Evolutionary conservation across 92 coral and sea anemone genomes (phyloP).

Genomic region (Pocillopora meandrina): DNA sequence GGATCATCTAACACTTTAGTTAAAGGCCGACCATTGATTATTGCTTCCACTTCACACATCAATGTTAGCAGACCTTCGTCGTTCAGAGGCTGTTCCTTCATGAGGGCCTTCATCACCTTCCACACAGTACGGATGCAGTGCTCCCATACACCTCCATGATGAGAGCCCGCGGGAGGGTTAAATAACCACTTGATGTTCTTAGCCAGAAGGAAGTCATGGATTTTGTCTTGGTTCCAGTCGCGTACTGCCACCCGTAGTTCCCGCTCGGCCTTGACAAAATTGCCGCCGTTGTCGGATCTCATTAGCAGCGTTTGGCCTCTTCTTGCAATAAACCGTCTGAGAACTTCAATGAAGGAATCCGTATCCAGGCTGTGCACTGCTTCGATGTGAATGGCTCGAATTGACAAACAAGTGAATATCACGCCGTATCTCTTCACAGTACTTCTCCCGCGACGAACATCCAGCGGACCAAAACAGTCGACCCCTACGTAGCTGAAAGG

Average conservation of each 20-base stretch:
- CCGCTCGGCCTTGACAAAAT: conserved; percentile 45
- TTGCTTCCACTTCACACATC: conserved; percentile 64
- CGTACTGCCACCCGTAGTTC: conserved; percentile 51
- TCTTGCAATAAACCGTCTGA: conserved; percentile 48
- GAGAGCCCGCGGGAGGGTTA: conserved; percentile 67
- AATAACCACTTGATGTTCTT: conserved; percentile 59
- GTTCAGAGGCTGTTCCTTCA: conserved; percentile 48
- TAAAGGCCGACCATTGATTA: conserved; percentile 53
- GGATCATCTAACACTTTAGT: conserved; percentile 48
- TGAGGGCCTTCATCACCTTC: conserved; percentile 61
- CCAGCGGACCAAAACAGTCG: conserved; percentile 64
- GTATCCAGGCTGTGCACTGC: conserved; percentile 50
- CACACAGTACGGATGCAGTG: conserved; percentile 59
- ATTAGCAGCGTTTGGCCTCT: conserved; percentile 60
- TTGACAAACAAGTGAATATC: conserved; percentile 46
- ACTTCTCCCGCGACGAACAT: conserved; percentile 51
- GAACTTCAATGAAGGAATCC: conserved; percentile 45
- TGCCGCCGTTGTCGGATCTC: conserved; percentile 64
- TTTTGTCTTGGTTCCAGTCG: conserved; percentile 58
- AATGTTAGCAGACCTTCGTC: conserved; percentile 64
- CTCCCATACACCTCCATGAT: conserved; percentile 75
- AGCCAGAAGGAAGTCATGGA: conserved; percentile 46
- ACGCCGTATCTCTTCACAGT: conserved; percentile 64
- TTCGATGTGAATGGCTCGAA: conserved; percentile 57
- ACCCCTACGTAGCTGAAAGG: conserved; percentile 56